Percentiles rank a stretch among this genome's conserved stretches.
These are phyloP conservation scores for Electrophaes corylata DNA, from an alignment of 2,888 invertebrate species.

Conservation along the genomic window DNA sequence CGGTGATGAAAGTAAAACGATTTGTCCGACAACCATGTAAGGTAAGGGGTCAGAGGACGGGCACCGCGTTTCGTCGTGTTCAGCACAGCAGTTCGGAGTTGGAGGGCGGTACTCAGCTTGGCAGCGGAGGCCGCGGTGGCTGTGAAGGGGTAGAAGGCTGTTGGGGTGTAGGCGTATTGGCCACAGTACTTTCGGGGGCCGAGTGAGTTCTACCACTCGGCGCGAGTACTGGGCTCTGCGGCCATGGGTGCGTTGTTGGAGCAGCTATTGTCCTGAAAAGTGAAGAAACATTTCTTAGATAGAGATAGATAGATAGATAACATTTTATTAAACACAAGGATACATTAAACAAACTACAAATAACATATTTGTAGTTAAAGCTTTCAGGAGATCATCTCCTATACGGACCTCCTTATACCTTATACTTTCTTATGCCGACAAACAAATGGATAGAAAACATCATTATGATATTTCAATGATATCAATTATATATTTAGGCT, in stretches of 20 bases:
- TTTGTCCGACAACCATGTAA: constrained; percentile 67
- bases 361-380: too few species aligned
- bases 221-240: constrained; percentile 90
- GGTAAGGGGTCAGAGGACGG: constrained; percentile 75
- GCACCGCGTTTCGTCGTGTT: constrained; percentile 83
- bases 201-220: constrained; percentile 89
- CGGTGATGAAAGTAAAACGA: constrained; percentile 60
- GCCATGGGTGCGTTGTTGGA: constrained; percentile 90
- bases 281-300: neutral
- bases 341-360: too few species aligned
- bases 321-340: too few species aligned
- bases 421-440: too few species aligned
- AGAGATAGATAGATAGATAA: too few species aligned
- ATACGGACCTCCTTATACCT: too few species aligned
- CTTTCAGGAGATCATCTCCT: too few species aligned
- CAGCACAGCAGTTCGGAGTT: constrained; percentile 85
- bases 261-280: constrained; percentile 82
- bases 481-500: too few species aligned
- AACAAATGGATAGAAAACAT: too few species aligned
- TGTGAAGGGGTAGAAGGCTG: constrained; percentile 76
- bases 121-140: constrained; percentile 72
- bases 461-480: too few species aligned
- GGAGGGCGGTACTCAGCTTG: constrained; percentile 84
- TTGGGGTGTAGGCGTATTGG: constrained; percentile 74
- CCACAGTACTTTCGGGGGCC: constrained; percentile 86